Evolutionary conservation across 2,888 invertebrate genomes (phyloP).

Genomic region (Teleogryllus oceanicus): DNA sequence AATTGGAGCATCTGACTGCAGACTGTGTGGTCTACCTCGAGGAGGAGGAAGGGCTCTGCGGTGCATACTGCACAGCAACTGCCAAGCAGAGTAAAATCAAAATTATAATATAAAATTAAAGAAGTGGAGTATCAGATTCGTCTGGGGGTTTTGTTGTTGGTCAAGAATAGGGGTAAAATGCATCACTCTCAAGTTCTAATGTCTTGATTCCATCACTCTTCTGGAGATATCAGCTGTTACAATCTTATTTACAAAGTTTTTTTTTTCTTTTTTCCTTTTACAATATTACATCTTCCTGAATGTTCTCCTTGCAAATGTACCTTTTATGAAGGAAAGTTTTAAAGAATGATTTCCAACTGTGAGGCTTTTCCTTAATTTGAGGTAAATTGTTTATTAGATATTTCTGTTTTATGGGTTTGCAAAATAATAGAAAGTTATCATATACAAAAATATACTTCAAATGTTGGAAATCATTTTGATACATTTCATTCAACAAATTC

Average conservation of each 20-base stretch:
- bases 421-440: not conserved
- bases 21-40: conserved; percentile 26
- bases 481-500: not conserved
- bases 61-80: conserved; percentile 26
- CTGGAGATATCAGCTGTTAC: conserved; percentile 23
- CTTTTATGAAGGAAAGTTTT: not conserved
- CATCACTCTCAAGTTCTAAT: too few relatives aligned
- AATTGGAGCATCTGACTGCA: conserved; percentile 29
- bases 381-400: not conserved
- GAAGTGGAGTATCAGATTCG: conserved; percentile 31
- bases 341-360: conserved; percentile 3
- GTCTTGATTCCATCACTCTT: not conserved
- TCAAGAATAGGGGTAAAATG: too few relatives aligned
- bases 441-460: conserved; percentile 27
- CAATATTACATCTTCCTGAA: not conserved
- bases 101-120: conserved; percentile 25
- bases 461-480: conserved; percentile 24
- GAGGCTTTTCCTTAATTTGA: conserved; percentile 23
- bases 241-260: not conserved
- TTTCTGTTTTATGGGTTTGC: too few relatives aligned
- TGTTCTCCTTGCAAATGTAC: too few relatives aligned
- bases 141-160: too few relatives aligned
- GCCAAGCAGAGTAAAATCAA: conserved; percentile 30
- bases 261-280: not conserved
- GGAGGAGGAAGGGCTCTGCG: conserved; percentile 29